phyloP scores from a whole-genome alignment of 2,797 vertebrate genomes.

The Lepilemur septentrionalis region DNA sequence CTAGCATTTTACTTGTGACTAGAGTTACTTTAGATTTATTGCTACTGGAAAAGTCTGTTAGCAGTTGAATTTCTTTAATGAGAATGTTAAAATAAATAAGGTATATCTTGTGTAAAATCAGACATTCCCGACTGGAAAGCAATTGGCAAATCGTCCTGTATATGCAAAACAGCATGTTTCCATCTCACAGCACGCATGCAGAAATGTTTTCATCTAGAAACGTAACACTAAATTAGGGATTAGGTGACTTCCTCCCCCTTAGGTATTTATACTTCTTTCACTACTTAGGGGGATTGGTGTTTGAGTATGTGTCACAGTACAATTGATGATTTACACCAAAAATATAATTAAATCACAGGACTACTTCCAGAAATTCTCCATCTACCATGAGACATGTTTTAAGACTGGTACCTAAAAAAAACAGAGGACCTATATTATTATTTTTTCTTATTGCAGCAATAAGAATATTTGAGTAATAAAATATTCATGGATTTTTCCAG shows the following conservation, averaged over 20 bases:
- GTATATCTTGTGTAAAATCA: not conserved
- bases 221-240: not conserved
- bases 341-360: not conserved
- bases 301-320: not conserved
- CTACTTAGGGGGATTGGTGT: not conserved
- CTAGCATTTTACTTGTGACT: not conserved
- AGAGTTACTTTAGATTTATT: not conserved
- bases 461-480: not conserved
- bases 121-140: not conserved
- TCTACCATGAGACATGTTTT: not conserved
- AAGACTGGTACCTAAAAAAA: not conserved
- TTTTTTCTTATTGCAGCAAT: not conserved
- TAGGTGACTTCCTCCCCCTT: not conserved
- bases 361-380: not conserved
- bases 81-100: not conserved
- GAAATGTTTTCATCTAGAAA: not conserved
- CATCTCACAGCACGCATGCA: not conserved
- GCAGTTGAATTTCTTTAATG: not conserved
- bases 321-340: not conserved
- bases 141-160: not conserved
- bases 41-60: not conserved
- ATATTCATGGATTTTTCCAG: conserved; percentile 1
- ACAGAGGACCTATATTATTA: not conserved
- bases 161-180: not conserved
- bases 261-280: not conserved